Evolutionary conservation across 1,140 invertebrate genomes (phyloP).

Genomic region (Micrasema minimum): DNA sequence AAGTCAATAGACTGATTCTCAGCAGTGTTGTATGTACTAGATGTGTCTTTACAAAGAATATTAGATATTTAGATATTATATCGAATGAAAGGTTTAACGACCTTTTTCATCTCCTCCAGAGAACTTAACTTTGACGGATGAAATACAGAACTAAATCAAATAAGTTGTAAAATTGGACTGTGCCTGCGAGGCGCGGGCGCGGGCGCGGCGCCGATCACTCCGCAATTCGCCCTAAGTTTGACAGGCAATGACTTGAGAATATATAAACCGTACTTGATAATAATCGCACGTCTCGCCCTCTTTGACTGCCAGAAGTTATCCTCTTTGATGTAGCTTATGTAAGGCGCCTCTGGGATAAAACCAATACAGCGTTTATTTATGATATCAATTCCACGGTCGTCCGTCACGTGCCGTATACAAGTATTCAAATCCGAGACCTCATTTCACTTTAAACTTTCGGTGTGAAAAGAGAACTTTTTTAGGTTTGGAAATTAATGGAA

Average conservation of each 20-base stretch:
- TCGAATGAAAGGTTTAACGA: no score
- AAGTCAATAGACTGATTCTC: no score
- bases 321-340: constrained; percentile 46
- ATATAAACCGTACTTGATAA: constrained; percentile 48
- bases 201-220: constrained; percentile 2
- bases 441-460: constrained; percentile 11
- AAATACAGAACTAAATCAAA: no score
- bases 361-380: constrained; percentile 30
- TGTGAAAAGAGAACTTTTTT: no score
- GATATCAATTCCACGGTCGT: constrained; percentile 24
- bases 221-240: constrained; percentile 48
- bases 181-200: no score
- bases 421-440: constrained; percentile 5
- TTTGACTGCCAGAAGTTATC: constrained; percentile 49
- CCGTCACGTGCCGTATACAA: constrained; percentile 12
- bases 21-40: no score
- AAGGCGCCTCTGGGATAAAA: constrained; percentile 36
- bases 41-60: no score
- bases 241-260: constrained; percentile 49
- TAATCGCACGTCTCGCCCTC: constrained; percentile 46
- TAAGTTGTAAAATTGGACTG: no score
- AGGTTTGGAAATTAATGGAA: no score
- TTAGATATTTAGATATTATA: no score
- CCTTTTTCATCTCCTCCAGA: no score
- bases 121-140: no score